Conservation (phyloP, 2,113 vertebrate genomes). For the Diglossa brunneiventris region DNA sequence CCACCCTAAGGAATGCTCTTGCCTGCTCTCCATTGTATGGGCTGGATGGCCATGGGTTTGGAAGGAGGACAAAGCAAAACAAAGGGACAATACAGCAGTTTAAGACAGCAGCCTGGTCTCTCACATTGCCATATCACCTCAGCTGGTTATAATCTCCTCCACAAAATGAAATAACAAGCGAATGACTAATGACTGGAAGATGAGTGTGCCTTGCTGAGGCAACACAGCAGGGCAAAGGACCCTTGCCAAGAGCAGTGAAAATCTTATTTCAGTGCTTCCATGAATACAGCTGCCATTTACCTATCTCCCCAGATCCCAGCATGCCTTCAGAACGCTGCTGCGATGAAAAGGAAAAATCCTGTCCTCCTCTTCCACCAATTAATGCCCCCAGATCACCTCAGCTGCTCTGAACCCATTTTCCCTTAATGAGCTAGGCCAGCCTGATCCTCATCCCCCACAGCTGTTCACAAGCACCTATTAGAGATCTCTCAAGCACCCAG, state of each 20-base stretch:
- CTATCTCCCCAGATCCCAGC: background rate
- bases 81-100: background rate
- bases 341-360: background rate
- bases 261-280: background rate
- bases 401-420: background rate
- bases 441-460: background rate
- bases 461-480: background rate
- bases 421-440: background rate
- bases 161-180: background rate
- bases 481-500: background rate
- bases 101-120: background rate
- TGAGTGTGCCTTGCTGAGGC: background rate
- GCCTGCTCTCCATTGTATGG: background rate
- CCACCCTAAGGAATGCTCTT: constrained; percentile 7
- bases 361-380: background rate
- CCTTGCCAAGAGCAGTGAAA: background rate
- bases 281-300: background rate
- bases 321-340: background rate
- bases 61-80: constrained; percentile 7
- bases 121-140: background rate
- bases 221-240: background rate
- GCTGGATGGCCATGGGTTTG: background rate
- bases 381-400: background rate
- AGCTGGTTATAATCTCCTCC: constrained; percentile 30
- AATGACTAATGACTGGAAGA: constrained; percentile 23